Evolutionary conservation across 2,113 vertebrate species (phyloP).

Genomic region (Carassius gibelio): DNA sequence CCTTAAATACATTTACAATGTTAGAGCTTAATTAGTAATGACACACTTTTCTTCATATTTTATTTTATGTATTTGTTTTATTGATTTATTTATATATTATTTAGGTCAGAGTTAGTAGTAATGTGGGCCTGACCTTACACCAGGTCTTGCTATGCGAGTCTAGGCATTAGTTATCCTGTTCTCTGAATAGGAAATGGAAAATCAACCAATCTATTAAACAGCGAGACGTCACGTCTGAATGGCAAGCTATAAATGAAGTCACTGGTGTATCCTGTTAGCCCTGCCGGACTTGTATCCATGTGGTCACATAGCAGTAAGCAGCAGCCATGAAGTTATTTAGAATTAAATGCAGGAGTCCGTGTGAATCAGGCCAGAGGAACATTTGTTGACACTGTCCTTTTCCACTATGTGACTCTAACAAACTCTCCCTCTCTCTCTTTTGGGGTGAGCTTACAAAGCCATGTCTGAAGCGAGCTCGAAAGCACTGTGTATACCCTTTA

Average conservation of each 20-base stretch:
- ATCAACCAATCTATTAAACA: not conserved
- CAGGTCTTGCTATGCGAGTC: not conserved
- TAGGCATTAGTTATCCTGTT: not conserved
- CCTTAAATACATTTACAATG: too few species aligned
- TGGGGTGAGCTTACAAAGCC: conserved; percentile 33
- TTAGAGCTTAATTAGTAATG: too few species aligned
- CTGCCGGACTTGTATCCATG: conserved; percentile 4
- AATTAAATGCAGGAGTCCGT: conserved; percentile 13
- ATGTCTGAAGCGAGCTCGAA: conserved; percentile 37
- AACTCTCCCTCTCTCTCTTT: conserved; percentile 1
- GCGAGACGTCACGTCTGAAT: not conserved
- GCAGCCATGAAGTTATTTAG: not conserved
- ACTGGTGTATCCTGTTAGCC: conserved; percentile 27
- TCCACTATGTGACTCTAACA: conserved; percentile 37
- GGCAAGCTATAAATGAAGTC: conserved; percentile 35
- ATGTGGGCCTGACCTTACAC: not conserved
- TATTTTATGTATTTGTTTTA: too few species aligned
- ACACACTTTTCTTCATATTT: too few species aligned
- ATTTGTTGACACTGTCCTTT: conserved; percentile 44
- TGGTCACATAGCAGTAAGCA: conserved; percentile 19
- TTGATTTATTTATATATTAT: too few species aligned
- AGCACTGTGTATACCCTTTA: conserved; percentile 40
- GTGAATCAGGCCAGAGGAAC: not conserved
- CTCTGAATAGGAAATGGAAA: not conserved
- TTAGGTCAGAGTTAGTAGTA: not conserved